phyloP scores from a whole-genome alignment of 2,113 vertebrate genomes.

The Sinocyclocheilus anophthalmus region DNA sequence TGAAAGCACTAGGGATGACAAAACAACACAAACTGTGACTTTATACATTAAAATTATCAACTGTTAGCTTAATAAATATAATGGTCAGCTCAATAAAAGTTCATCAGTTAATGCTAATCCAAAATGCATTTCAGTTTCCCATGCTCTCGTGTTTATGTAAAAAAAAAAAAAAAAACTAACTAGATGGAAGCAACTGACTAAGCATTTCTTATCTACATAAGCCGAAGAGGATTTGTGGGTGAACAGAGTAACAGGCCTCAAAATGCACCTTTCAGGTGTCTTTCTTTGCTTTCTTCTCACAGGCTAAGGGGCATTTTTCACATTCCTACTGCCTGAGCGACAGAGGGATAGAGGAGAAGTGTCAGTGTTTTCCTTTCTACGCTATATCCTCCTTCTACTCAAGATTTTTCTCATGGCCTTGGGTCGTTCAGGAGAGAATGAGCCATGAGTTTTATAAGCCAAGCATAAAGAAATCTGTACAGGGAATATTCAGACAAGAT shows the following conservation, averaged over 20 bases:
- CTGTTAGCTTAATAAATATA: not conserved
- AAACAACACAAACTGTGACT: not conserved
- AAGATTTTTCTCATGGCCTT: not conserved
- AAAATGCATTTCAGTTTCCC: not conserved
- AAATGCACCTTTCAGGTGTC: not conserved
- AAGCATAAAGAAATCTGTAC: not conserved
- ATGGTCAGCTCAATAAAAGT: not conserved
- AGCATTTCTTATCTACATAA: not conserved
- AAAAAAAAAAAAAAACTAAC: not conserved
- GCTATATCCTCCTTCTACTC: slow-evolving; percentile 29
- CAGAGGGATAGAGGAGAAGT: slow-evolving; percentile 55
- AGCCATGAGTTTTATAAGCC: not conserved
- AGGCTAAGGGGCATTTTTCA: slow-evolving; percentile 81
- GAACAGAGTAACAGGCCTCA: slow-evolving; percentile 1
- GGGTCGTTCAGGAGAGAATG: not conserved
- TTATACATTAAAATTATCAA: not conserved
- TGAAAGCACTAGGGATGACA: slow-evolving; percentile 84
- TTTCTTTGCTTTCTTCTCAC: slow-evolving; percentile 70
- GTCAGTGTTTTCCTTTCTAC: slow-evolving; percentile 40
- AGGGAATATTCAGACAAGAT: not conserved
- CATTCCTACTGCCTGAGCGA: slow-evolving; percentile 88
- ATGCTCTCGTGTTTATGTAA: not conserved
- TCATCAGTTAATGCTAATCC: not conserved
- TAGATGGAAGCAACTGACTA: not conserved
- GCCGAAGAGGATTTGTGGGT: not conserved